Evolutionary conservation across 1,140 invertebrate genomes (phyloP), one percentile per base, ranked within the genome.

Genomic region (Eurosta solidaginis): DNA sequence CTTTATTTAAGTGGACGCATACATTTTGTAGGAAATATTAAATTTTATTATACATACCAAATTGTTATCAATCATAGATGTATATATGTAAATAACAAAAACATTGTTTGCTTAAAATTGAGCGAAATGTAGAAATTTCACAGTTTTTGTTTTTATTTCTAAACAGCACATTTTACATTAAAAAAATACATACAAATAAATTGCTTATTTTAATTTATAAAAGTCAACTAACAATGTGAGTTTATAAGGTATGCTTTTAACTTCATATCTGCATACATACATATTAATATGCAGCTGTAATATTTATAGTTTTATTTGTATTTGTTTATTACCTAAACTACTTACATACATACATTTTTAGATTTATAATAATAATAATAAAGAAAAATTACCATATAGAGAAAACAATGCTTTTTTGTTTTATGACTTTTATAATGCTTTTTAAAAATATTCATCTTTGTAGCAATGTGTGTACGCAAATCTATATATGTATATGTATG

Each of bases 371-470:
- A 29, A 63, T 20, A 63, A 47, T 17, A 17, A 47, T 22, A 36
- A 27, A 63, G 12, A 20, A 63, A 74, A 25, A 22, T 25, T 20
- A 36, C 40, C 1, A 25, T 20, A 20, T 75, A 36, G 17, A 47
- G 74, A 27, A 49, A 47, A 47, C 25, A 20, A 40, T 47, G 40
- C 22, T 42, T 52, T n/a, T n/a, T n/a, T n/a, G n/a, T n/a, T 52
- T 4, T 59, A 68, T 68, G 59, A 68, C 59, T 68, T 75, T 75
- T 20, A 47, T 47, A 40, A 42, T 47, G 44, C 74, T 49, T 47
- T 47, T 75, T 29, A 75, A 45, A 42, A 74, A 74, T 45, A 44
- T 44, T 1, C 22, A 75, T 75, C 4, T 47, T 73, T n/a, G 5
- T 25, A 73, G 20, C 27, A 7, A 54, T 29, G n/a, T n/a, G n/a